Conservation (phyloP, 2,113 vertebrate species). For the Solea solea region DNA sequence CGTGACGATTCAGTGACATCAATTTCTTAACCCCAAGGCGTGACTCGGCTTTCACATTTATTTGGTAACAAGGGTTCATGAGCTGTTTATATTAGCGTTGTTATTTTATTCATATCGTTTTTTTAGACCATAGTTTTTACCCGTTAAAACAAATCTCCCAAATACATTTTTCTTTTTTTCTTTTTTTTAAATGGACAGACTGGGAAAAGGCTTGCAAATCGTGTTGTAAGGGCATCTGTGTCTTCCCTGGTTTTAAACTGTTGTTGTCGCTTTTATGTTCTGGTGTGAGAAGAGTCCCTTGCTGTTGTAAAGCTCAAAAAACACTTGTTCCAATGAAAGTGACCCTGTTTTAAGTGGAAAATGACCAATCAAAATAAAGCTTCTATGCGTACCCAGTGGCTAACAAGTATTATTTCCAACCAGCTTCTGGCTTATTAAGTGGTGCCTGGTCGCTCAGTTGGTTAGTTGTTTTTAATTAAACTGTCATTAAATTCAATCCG, state of each 20-base stretch:
- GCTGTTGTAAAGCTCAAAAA: slow-evolving; percentile 70
- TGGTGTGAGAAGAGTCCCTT: slow-evolving; percentile 66
- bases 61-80: slow-evolving; percentile 22
- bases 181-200: slow-evolving; percentile 33
- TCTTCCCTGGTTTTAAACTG: slow-evolving; percentile 59
- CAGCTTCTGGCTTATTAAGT: slow-evolving; percentile 20
- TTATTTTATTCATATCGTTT: slow-evolving; percentile 23
- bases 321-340: slow-evolving; percentile 54
- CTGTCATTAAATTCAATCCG: slow-evolving; percentile 21
- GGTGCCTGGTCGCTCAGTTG: slow-evolving; percentile 2
- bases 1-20: slow-evolving; percentile 27
- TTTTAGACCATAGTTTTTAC: slow-evolving; percentile 35
- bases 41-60: slow-evolving; percentile 16
- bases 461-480: slow-evolving; percentile 18
- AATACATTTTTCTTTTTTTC: neutral
- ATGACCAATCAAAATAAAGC: slow-evolving; percentile 73
- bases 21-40: slow-evolving; percentile 34
- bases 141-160: slow-evolving; percentile 43
- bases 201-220: slow-evolving; percentile 47
- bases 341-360: slow-evolving; percentile 75
- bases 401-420: slow-evolving; percentile 29
- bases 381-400: slow-evolving; percentile 51
- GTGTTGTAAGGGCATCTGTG: slow-evolving; percentile 62
- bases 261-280: slow-evolving; percentile 66
- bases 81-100: slow-evolving; percentile 13